Conservation (phyloP, 2,113 vertebrate genomes). For the Nettapus auritus region DNA sequence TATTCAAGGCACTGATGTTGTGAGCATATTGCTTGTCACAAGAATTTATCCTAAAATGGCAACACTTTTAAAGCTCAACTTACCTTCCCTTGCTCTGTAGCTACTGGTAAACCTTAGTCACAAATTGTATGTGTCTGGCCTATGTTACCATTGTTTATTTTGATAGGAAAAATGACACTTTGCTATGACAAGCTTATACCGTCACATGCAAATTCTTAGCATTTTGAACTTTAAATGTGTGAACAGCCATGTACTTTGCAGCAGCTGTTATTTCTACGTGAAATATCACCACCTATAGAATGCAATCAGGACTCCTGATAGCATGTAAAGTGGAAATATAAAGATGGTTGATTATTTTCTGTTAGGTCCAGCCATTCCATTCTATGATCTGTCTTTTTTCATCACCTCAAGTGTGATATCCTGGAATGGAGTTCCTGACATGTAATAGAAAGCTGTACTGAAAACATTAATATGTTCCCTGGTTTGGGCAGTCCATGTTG, state of each 20-base stretch:
- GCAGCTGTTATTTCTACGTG: slow-evolving; percentile 68
- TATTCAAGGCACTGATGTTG: not conserved
- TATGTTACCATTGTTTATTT: not conserved
- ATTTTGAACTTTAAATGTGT: not conserved
- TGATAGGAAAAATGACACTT: not conserved
- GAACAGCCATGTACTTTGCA: not conserved
- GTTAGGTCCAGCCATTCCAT: slow-evolving; percentile 72
- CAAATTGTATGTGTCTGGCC: not conserved
- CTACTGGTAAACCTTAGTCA: not conserved
- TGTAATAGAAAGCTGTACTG: slow-evolving; percentile 72
- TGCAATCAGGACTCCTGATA: slow-evolving; percentile 72
- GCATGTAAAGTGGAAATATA: slow-evolving; percentile 78
- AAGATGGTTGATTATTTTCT: slow-evolving; percentile 79
- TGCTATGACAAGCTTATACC: not conserved
- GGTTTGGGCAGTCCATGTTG: slow-evolving; percentile 73
- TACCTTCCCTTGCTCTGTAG: not conserved
- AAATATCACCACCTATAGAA: slow-evolving; percentile 69
- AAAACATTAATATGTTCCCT: slow-evolving; percentile 77
- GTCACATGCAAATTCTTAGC: slow-evolving; percentile 1
- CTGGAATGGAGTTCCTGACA: slow-evolving; percentile 76
- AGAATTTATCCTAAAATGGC: not conserved
- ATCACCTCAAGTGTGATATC: slow-evolving; percentile 73
- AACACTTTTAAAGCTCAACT: not conserved
- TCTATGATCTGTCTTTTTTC: slow-evolving; percentile 78
- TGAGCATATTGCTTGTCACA: not conserved